A percentile compares a stretch with the other conserved stretches of the same genome.
phyloP scores from a whole-genome alignment of 1,140 invertebrate genomes.

The Habropoda laboriosa region DNA sequence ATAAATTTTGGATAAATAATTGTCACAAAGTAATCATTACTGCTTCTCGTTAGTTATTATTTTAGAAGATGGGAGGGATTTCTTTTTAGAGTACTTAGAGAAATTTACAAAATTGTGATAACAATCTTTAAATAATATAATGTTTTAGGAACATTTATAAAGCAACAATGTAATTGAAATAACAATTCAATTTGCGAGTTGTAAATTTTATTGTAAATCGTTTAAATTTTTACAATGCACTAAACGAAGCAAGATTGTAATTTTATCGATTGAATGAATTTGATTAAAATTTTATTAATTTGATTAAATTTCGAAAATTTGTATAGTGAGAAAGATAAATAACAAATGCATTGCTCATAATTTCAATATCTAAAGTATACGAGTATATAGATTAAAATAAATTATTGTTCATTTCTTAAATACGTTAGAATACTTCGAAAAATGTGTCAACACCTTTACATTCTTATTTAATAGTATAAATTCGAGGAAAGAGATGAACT shows the following conservation, averaged over 20 bases:
- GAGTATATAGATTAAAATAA: neutral
- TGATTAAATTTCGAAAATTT: neutral
- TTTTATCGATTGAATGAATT: neutral
- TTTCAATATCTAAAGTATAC: neutral
- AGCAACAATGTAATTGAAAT: neutral
- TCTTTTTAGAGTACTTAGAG: neutral
- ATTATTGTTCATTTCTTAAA: neutral
- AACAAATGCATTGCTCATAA: neutral
- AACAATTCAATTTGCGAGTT: conserved; percentile 5
- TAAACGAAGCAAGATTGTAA: conserved; percentile 10
- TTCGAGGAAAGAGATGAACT: conserved; percentile 7
- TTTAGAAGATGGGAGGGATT: neutral
- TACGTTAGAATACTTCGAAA: neutral
- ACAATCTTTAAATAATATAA: neutral
- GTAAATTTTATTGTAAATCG: conserved; percentile 19
- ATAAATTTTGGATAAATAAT: neutral
- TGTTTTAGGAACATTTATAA: neutral
- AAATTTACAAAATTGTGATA: conserved; percentile 2
- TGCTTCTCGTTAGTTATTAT: neutral
- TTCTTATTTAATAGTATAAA: conserved; percentile 12
- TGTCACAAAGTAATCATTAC: neutral
- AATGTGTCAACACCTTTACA: neutral
- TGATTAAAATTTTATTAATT: too few species aligned
- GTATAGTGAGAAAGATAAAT: neutral
- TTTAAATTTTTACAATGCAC: neutral